phyloP scores from a whole-genome alignment of 2,797 vertebrate genomes.

The Tamandua tetradactyla region DNA sequence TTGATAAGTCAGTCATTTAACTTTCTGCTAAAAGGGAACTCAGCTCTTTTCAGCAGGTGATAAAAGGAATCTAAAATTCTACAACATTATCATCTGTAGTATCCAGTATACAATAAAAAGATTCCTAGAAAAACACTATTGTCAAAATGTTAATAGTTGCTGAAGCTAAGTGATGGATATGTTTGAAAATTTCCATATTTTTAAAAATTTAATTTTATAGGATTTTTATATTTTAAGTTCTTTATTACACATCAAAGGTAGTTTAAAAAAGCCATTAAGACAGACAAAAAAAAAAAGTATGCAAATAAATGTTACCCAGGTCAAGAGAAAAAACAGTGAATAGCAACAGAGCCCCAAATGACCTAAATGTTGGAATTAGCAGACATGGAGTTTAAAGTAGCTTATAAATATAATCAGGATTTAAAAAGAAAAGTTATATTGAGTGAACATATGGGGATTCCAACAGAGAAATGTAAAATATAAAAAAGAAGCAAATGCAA shows the following conservation, averaged over 20 bases:
- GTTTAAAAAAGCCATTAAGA: too few relatives aligned
- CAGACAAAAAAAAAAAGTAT: not conserved
- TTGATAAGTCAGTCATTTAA: not conserved
- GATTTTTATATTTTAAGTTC: too few relatives aligned
- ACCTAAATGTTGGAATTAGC: not conserved
- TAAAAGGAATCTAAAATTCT: not conserved
- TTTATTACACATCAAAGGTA: too few relatives aligned
- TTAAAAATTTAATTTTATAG: too few relatives aligned
- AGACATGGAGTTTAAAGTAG: not conserved
- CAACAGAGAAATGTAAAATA: not conserved
- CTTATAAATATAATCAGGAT: not conserved
- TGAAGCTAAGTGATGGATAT: too few relatives aligned
- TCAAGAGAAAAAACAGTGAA: not conserved
- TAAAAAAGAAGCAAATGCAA: slow-evolving; percentile 33
- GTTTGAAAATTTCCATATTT: too few relatives aligned
- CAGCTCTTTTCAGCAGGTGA: not conserved
- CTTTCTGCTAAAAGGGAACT: not conserved
- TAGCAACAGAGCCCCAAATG: not conserved
- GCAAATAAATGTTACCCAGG: not conserved
- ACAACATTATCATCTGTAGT: not conserved
- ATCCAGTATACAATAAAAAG: not conserved
- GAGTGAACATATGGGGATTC: not conserved
- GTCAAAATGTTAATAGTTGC: too few relatives aligned
- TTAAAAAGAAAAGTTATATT: not conserved
- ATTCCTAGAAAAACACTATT: too few relatives aligned